Evolutionary conservation across 2,797 vertebrate genomes (phyloP), one percentile per base, ranked within the genome.

Genomic region (Phrynocephalus guinanensis): DNA sequence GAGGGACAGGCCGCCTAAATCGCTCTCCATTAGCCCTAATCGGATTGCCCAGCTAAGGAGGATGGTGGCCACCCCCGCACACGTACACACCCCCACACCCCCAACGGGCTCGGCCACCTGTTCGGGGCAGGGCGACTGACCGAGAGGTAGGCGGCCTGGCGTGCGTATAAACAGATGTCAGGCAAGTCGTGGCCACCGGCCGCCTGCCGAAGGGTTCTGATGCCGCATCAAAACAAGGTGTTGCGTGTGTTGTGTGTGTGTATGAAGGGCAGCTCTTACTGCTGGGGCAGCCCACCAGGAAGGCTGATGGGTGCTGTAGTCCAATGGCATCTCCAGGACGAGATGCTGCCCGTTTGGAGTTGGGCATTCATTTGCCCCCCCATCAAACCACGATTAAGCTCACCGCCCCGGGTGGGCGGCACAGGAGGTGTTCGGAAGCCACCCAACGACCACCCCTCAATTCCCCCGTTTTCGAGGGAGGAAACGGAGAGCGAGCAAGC

Each of bases 21-120:
- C 7, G 77, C 56, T 88, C 67, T 50, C 56, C 38, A 50, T 84
- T 73, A 79, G 67, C 77, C 6, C 52, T 84, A 84, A 84, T 48
- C 20, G 24, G 82, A 79, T 84, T 63, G 70, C 70, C 8, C 52
- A 16, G 33, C 52, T 73, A n/a, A 73, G 18, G 26, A 63, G 16
- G 70, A 44, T 5, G 38, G 38, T 44, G 38, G 38, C 38, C 38
- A 44, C 38, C 38, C 38, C 38, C 38, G 38, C 38, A 44, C 38
- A 44, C 38, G 38, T 44, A 44, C 38, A 44, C 38, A 0, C 38
- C 38, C 38, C 38, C 38, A 16, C 24, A 5, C 15, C 60, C 18
- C 56, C 6, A 2, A 22, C 83, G 22, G 22, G 71, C 22, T 22
- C 15, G n/a, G 44, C n/a, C 70, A 88, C 82, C 87, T 79, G 78